Evolutionary conservation across 2,113 vertebrate genomes (phyloP).

Genomic region (Pteruthius melanotis): DNA sequence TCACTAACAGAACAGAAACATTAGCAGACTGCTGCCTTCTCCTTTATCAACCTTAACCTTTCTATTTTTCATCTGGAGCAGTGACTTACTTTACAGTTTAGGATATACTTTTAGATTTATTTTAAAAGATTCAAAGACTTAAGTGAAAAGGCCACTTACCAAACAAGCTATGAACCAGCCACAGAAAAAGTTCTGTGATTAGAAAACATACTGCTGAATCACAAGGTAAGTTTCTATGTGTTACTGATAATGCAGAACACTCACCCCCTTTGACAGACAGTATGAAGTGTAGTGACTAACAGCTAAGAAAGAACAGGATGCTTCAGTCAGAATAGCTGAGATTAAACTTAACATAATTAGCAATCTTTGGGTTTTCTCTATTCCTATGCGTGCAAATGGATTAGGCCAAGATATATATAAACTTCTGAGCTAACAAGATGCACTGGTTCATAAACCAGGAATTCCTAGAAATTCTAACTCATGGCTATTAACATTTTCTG

Average conservation of each 20-base stretch:
- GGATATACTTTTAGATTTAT: background rate
- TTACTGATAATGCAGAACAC: background rate
- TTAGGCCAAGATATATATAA: background rate
- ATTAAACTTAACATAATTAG: background rate
- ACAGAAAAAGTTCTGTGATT: background rate
- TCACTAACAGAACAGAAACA: background rate
- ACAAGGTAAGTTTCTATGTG: background rate
- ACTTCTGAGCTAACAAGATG: background rate
- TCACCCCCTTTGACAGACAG: background rate
- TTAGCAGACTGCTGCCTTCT: background rate
- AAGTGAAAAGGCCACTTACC: background rate
- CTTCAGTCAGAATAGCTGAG: background rate
- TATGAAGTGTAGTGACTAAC: background rate
- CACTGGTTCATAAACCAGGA: background rate
- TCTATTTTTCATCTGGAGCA: background rate
- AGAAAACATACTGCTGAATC: background rate
- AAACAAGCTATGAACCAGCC: background rate
- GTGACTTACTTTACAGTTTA: background rate
- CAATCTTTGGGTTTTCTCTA: background rate
- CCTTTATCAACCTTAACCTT: background rate
- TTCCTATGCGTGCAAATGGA: background rate
- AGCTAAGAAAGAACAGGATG: background rate
- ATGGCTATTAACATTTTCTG: background rate
- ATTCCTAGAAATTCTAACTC: background rate
- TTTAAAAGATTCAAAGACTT: background rate